Conservation (phyloP, 2,888 invertebrate genomes). For the Scaptomyza polygonia region DNA sequence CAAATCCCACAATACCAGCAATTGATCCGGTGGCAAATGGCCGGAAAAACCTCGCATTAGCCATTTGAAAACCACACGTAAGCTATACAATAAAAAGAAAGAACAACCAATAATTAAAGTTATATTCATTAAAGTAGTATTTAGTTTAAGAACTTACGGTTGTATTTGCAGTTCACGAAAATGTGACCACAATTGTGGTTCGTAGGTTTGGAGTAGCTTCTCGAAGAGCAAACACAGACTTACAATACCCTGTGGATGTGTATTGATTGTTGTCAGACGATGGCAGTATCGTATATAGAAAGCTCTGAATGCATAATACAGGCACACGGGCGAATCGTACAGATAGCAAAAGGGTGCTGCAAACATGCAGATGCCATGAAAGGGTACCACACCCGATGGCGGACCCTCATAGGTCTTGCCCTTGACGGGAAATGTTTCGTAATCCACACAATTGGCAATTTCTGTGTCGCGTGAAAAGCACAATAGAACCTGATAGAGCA, state of each 20-base stretch:
- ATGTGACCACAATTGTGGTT: constrained; percentile 95
- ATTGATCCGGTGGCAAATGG: constrained; percentile 95
- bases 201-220: constrained; percentile 94
- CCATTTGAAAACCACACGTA: constrained; percentile 97
- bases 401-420: constrained; percentile 86
- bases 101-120: neutral
- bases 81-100: constrained; percentile 85
- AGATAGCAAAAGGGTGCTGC: constrained; percentile 98
- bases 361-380: constrained; percentile 99
- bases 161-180: constrained; percentile 94
- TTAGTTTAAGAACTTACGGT: constrained; percentile 89
- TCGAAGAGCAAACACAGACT: constrained; percentile 95
- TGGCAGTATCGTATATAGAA: constrained; percentile 97
- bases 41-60: constrained; percentile 98
- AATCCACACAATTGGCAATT: constrained; percentile 89
- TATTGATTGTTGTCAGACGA: constrained; percentile 95
- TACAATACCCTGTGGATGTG: constrained; percentile 95
- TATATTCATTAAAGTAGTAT: neutral
- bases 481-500: constrained; percentile 95
- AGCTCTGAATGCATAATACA: constrained; percentile 95
- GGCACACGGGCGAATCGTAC: constrained; percentile 93
- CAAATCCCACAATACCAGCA: constrained; percentile 96
- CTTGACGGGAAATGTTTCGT: constrained; percentile 83
- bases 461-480: constrained; percentile 96
- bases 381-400: constrained; percentile 97